These are phyloP conservation scores for Apistogramma diplotaenia DNA, from an alignment of 2,113 vertebrate species.

Conservation along the genomic window DNA sequence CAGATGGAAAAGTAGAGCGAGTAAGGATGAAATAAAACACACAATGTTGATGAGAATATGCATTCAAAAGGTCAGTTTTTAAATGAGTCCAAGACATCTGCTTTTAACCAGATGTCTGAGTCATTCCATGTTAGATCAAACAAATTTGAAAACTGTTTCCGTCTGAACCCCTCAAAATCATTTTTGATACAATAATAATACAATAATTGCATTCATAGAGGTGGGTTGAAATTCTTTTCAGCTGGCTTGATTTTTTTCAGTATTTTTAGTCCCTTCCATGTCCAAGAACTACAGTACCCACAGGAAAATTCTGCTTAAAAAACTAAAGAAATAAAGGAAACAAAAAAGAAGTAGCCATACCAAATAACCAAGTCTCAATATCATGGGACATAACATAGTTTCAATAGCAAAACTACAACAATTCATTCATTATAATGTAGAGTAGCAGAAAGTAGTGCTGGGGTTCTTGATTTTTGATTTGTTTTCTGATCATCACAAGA, in stretches of 20 bases:
- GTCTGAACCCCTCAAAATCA: too few species aligned
- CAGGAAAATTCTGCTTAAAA: too few species aligned
- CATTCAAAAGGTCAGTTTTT: too few species aligned
- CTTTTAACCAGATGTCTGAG: not conserved
- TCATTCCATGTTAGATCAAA: not conserved
- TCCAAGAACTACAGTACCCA: not conserved
- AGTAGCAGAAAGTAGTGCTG: not conserved
- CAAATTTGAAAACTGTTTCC: too few species aligned
- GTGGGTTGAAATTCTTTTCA: not conserved
- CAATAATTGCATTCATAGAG: too few species aligned
- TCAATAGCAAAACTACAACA: accelerated
- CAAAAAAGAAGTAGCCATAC: not conserved
- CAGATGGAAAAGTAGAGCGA: not conserved
- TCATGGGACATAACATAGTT: not conserved
- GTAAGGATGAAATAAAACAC: not conserved
- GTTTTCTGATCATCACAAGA: not conserved
- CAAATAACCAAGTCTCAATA: not conserved
- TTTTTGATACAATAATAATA: too few species aligned
- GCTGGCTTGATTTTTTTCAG: too few species aligned
- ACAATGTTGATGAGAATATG: not conserved
- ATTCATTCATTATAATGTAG: not conserved
- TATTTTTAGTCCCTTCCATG: not conserved
- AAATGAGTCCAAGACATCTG: accelerated
- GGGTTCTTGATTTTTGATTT: not conserved
- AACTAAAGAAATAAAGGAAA: too few species aligned